Evolutionary conservation across 1,140 invertebrate species (phyloP).

Genomic region (Drosophila ananassae): DNA sequence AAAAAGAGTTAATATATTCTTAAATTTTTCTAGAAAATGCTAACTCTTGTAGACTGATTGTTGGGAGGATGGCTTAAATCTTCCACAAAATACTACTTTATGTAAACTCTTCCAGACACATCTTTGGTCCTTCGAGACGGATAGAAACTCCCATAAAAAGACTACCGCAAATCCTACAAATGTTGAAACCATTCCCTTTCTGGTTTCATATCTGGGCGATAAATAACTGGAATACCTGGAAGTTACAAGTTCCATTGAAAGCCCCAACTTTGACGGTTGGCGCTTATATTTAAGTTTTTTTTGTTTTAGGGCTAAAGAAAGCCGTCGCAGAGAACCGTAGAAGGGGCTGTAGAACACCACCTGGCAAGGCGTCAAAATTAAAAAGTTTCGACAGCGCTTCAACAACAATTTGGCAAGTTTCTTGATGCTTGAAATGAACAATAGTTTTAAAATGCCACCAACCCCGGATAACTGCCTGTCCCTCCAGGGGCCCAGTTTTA

Average conservation of each 20-base stretch:
- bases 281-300: neutral
- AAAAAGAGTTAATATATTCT: too few relatives aligned
- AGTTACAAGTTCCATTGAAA: neutral
- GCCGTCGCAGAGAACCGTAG: neutral
- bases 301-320: neutral
- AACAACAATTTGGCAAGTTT: constrained; percentile 63
- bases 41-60: too few relatives aligned
- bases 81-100: too few relatives aligned
- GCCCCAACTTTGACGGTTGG: neutral
- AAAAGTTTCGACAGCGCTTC: constrained; percentile 57
- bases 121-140: too few relatives aligned
- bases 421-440: constrained; percentile 67
- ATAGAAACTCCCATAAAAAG: too few relatives aligned
- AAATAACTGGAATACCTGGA: neutral
- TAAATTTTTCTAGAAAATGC: too few relatives aligned
- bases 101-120: too few relatives aligned
- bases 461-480: constrained; percentile 38
- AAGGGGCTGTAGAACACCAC: constrained; percentile 12
- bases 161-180: too few relatives aligned
- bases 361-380: constrained; percentile 62
- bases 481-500: constrained; percentile 33
- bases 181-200: neutral
- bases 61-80: too few relatives aligned
- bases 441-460: constrained; percentile 64
- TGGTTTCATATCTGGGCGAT: neutral